These are phyloP conservation scores for Anguilla japonica DNA, from an alignment of 2,113 vertebrate genomes.

Conservation along the genomic window DNA sequence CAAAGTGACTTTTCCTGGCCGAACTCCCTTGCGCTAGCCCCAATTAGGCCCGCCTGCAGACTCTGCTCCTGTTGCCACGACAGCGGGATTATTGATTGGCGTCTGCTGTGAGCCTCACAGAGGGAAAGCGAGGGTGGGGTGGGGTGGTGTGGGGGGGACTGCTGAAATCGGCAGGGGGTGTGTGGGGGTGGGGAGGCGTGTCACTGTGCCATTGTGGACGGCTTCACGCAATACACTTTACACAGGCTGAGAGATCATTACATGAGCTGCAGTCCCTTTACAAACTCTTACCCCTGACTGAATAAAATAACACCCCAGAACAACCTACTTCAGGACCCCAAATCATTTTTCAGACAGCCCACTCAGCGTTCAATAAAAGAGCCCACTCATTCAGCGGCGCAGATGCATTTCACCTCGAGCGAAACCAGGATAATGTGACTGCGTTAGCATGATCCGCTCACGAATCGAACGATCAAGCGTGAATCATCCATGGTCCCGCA, in stretches of 20 bases:
- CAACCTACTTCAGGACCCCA: neutral
- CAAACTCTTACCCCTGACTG: neutral
- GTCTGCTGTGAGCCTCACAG: slow-evolving; percentile 7
- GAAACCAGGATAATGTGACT: neutral
- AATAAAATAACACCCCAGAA: neutral
- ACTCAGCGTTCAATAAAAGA: neutral
- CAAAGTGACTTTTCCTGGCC: slow-evolving; percentile 40
- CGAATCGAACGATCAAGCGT: neutral
- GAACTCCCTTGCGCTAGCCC: slow-evolving; percentile 33
- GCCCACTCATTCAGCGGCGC: neutral
- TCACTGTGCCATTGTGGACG: neutral
- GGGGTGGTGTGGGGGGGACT: neutral
- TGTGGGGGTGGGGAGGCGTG: neutral
- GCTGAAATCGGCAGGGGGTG: neutral
- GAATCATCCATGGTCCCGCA: neutral
- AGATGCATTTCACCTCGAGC: neutral
- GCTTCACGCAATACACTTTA: neutral
- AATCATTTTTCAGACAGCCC: neutral
- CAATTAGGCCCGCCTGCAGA: slow-evolving; percentile 50
- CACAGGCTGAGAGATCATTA: neutral
- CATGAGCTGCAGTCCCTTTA: neutral
- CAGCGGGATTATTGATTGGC: neutral
- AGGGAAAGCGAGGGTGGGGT: neutral
- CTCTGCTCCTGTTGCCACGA: neutral
- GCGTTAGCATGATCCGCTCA: neutral